Percentiles rank a stretch among this genome's conserved stretches.
Evolutionary conservation across 2,888 invertebrate genomes (phyloP).

Genomic region (Invenusta paracnida): DNA sequence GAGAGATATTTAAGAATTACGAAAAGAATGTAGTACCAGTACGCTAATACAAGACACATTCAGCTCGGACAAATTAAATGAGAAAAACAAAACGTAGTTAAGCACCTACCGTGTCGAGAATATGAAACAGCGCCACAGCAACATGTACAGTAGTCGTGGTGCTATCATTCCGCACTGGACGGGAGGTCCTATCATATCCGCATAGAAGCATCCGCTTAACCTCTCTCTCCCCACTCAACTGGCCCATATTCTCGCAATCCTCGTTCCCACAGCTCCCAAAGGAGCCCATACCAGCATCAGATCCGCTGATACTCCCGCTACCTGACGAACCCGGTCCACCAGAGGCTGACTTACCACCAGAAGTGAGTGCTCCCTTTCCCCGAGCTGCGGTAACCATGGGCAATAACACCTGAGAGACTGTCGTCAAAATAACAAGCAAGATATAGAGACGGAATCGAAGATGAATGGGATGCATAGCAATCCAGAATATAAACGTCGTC

Average conservation of each 20-base stretch:
- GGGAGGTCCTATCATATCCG: constrained; percentile 49
- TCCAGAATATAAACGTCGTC: no score
- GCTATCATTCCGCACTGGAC: constrained; percentile 49
- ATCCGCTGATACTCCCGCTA: neutral
- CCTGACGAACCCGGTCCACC: constrained; percentile 10
- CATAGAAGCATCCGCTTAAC: constrained; percentile 32
- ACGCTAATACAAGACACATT: no score
- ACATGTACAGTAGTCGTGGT: constrained; percentile 48
- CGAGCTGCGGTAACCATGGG: neutral
- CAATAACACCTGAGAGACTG: neutral
- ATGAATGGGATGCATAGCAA: neutral
- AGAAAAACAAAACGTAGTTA: no score
- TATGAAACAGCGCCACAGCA: constrained; percentile 50
- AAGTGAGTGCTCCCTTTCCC: neutral
- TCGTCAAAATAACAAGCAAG: neutral
- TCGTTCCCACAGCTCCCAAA: neutral
- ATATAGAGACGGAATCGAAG: neutral
- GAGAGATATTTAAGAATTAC: no score
- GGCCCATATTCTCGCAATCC: neutral
- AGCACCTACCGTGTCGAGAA: constrained; percentile 51
- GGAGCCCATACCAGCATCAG: neutral
- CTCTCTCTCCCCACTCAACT: neutral
- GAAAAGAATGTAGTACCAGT: no score
- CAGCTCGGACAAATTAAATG: no score
- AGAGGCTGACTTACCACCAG: constrained; percentile 2